Evolutionary conservation across 2,888 invertebrate species (phyloP).

Genomic region (Homarus gammarus): DNA sequence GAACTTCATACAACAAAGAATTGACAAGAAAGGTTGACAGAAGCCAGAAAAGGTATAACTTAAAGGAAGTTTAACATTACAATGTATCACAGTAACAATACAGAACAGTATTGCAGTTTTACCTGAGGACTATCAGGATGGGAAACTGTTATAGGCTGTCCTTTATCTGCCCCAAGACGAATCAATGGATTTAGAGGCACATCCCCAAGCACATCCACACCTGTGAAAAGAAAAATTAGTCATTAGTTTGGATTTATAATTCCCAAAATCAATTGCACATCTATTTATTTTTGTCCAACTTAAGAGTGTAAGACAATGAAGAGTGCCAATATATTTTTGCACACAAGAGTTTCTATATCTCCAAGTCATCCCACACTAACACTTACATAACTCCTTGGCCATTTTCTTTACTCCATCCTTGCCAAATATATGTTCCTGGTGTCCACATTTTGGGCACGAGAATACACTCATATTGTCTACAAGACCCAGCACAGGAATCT

Average conservation of each 20-base stretch:
- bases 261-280: too few species aligned
- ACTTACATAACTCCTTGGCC: slow-evolving; percentile 67
- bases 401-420: slow-evolving; percentile 77
- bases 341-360: background rate
- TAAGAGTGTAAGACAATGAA: background rate
- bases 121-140: slow-evolving; percentile 80
- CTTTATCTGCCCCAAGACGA: slow-evolving; percentile 85
- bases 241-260: background rate
- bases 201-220: slow-evolving; percentile 84
- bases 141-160: slow-evolving; percentile 87
- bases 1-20: too few species aligned
- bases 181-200: slow-evolving; percentile 87
- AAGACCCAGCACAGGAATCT: slow-evolving; percentile 78
- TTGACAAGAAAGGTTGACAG: too few species aligned
- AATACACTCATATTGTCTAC: slow-evolving; percentile 80
- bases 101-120: background rate
- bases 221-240: slow-evolving; percentile 77
- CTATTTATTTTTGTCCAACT: background rate
- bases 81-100: too few species aligned
- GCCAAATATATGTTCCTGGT: slow-evolving; percentile 80
- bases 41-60: too few species aligned
- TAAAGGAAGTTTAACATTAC: too few species aligned
- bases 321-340: background rate
- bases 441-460: slow-evolving; percentile 79
- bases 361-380: background rate